Evolutionary conservation across 2,888 invertebrate genomes (phyloP), one percentile per base, ranked within the genome.

Genomic region (Spisula subtruncata): DNA sequence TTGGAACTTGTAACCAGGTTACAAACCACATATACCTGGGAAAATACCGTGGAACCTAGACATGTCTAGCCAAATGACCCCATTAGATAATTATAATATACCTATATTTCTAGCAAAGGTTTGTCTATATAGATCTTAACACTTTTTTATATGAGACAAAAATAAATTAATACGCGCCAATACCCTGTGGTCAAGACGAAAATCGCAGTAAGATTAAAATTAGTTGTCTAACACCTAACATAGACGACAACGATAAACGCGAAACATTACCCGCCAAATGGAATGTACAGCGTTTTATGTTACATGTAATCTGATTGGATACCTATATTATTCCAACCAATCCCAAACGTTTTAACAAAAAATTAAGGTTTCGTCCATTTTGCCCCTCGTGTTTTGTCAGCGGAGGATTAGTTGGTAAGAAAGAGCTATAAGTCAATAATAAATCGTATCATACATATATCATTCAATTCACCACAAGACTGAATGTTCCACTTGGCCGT

Each of bases 371-470:
- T 89, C 92, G 87, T 89, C 92, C 92, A 92, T 92, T 91, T 92
- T 92, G 90, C 84, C 89, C 92, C 92, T 92, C 92, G 92, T 92
- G 92, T 92, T 92, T 90, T 60, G 80, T 66, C 81, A 88, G 83
- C 46, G 54, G 84, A 86, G 84, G 79, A 79, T 81, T 35, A 32
- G 84, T 79, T 82, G 87, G 89, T 86, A 89, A 87, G 66, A 88
- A 85, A 81, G 41, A 83, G 32, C 71, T 51, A 20, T 83, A 25
- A 29, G 60, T 46, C 75, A 35, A 29, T 29, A 20, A n/a, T 75
- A 41, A 32, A 51, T 14, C 48, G 20, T 85, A 51, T 79, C 35
- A 66, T 10, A 25, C 25, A n/a, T 66, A 10, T 25, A 25, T 66
- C 10, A 66, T 25, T n/a, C 12, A 66, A 25, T n/a, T 66, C n/a